Base-by-base conservation (phyloP, 2,888 invertebrate species). In the Morpho helenor region DNA sequence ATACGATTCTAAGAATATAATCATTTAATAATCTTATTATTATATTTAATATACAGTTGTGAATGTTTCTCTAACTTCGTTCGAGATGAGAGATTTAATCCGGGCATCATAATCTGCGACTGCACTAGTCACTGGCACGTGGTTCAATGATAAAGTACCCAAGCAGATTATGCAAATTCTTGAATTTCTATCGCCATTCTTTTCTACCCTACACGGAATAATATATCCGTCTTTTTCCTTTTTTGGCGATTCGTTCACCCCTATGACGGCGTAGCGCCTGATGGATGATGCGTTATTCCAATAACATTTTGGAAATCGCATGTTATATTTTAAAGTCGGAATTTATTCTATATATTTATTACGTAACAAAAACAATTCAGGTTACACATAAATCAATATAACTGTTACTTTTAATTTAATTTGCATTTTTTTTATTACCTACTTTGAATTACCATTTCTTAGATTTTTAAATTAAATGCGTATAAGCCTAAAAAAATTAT, bases 41-140 rank as follows among this genome's bases (percentile, higher is more conserved):
- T 7, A 43, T 9, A 43, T 7, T 7, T 65, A 61, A 41, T 42
- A 39, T 40, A 52, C 10, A 45, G 22, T 61, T 51, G 64, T 65
- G 10, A 43, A 43, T 43, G 62, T 61, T 16, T 63, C 65, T 57
- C 40, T 43, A 10, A 40, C 10, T 49, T 40, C 61, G 64, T 70
- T 66, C 68, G 69, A 65, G 76, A 78, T 75, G 76, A 76, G 76
- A 76, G 80, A 80, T 84, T 83, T 84, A 88, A 87, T 85, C 80
- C 82, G 68, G 71, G 70, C 71, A 71, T 73, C 81, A 80, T 88
- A 89, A 87, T 87, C 89, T 87, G 78, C 81, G 76, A 84, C 75
- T 90, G 90, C 89, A 88, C 85, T 88, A 89, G 90, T 89, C 90
- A 90, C 84, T 82, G 84, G 87, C 90, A 90, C 90, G 90, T 90